phyloP scores from a whole-genome alignment of 2,888 invertebrate species.

The Nephrotoma guestfalica region DNA sequence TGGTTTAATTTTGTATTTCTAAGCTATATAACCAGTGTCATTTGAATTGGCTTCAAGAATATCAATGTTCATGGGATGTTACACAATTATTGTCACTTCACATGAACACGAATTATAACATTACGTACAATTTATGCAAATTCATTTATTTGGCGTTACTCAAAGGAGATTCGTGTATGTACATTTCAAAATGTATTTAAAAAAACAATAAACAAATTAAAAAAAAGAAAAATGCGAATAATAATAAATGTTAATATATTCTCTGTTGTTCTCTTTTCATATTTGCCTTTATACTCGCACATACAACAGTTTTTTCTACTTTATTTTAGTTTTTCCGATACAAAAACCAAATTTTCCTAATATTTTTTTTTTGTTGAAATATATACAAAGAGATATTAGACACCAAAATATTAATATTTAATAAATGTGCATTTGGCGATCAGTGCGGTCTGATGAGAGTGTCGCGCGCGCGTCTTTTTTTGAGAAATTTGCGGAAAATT shows the following conservation, averaged over 20 bases:
- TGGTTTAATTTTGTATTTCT: no score
- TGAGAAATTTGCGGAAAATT: background rate
- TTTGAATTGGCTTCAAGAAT: no score
- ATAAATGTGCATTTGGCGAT: background rate
- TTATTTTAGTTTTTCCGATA: background rate
- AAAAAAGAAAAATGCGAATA: background rate
- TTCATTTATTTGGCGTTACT: background rate
- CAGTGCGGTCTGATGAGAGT: background rate
- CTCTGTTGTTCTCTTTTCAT: background rate
- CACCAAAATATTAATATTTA: background rate
- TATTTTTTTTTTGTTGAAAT: background rate
- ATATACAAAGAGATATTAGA: background rate
- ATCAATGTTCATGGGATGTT: no score
- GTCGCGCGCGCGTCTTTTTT: background rate
- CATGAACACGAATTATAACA: no score
- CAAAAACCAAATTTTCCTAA: background rate
- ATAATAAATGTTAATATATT: background rate
- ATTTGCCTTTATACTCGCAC: background rate
- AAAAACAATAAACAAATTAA: background rate
- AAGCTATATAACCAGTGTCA: no score
- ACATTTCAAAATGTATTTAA: background rate
- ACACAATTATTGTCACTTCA: no score
- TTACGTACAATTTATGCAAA: background rate
- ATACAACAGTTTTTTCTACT: background rate
- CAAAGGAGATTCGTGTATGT: background rate